These are phyloP conservation scores for Podarcis muralis DNA, from an alignment of 2,113 vertebrate genomes.

Conservation along the genomic window DNA sequence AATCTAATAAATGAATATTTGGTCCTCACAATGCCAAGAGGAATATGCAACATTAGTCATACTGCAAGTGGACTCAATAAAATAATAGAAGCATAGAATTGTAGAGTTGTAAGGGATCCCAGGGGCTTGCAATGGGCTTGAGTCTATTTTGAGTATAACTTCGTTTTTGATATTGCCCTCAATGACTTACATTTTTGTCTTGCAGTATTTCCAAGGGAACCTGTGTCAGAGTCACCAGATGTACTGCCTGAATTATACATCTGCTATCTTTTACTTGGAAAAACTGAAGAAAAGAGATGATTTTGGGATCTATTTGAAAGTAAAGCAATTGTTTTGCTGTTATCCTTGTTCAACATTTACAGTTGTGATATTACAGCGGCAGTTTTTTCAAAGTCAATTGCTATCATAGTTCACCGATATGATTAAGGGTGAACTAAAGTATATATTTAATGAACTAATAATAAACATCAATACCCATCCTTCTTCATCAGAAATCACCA, in stretches of 20 bases:
- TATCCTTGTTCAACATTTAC: background rate
- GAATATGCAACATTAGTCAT: too few relatives aligned
- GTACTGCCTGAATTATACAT: slow-evolving; percentile 91
- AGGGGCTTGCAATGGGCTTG: too few relatives aligned
- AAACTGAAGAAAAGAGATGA: slow-evolving; percentile 86
- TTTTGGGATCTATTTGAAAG: slow-evolving; percentile 89
- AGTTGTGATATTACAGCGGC: background rate
- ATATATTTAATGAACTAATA: too few relatives aligned
- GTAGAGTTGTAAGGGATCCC: too few relatives aligned
- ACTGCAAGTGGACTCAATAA: too few relatives aligned
- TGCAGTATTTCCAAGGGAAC: slow-evolving; percentile 81
- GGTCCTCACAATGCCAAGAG: too few relatives aligned
- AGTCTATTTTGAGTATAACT: background rate
- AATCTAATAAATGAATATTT: too few relatives aligned
- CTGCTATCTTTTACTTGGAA: slow-evolving; percentile 88
- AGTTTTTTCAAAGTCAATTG: slow-evolving; percentile 14
- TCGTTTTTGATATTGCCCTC: background rate
- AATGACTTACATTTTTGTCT: slow-evolving; percentile 41
- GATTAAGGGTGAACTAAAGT: too few relatives aligned
- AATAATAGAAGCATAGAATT: too few relatives aligned
- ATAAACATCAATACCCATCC: too few relatives aligned
- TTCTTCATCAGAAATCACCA: too few relatives aligned
- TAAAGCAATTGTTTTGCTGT: slow-evolving; percentile 64
- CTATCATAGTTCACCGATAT: background rate
- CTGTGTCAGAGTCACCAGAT: slow-evolving; percentile 89